Percentiles rank a stretch among this genome's conserved stretches.
These are phyloP conservation scores for Cathartes aura DNA, from an alignment of 2,113 vertebrate species.

Conservation along the genomic window DNA sequence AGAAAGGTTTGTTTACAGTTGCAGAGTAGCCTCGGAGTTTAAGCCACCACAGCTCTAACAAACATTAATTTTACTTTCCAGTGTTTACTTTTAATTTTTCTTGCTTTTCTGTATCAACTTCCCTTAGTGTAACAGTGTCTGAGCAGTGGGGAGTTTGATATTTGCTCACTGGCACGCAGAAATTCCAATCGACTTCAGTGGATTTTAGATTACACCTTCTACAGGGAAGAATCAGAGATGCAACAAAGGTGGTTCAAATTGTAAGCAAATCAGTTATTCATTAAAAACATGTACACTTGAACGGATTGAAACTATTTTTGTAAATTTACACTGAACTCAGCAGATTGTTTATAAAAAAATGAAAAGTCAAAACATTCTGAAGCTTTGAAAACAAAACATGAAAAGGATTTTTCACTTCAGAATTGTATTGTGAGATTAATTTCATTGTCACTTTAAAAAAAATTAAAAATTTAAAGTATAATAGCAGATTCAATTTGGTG, in stretches of 20 bases:
- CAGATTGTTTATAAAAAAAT: background rate
- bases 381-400: background rate
- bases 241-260: background rate
- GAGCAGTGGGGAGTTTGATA: background rate
- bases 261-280: background rate
- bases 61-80: conserved; percentile 18
- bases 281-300: background rate
- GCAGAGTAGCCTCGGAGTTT: background rate
- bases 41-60: background rate
- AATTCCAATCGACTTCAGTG: background rate
- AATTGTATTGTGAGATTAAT: background rate
- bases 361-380: background rate
- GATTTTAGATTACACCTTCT: background rate
- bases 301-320: background rate
- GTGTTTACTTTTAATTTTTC: conserved; percentile 22
- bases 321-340: background rate
- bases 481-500: background rate
- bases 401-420: background rate
- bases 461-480: background rate
- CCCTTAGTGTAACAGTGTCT: background rate
- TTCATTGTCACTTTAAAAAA: background rate
- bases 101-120: background rate
- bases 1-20: conserved; percentile 5
- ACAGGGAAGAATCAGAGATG: background rate
- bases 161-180: background rate